These are phyloP conservation scores for Hydropsyche tenuis DNA, from an alignment of 1,140 invertebrate genomes.

Conservation along the genomic window DNA sequence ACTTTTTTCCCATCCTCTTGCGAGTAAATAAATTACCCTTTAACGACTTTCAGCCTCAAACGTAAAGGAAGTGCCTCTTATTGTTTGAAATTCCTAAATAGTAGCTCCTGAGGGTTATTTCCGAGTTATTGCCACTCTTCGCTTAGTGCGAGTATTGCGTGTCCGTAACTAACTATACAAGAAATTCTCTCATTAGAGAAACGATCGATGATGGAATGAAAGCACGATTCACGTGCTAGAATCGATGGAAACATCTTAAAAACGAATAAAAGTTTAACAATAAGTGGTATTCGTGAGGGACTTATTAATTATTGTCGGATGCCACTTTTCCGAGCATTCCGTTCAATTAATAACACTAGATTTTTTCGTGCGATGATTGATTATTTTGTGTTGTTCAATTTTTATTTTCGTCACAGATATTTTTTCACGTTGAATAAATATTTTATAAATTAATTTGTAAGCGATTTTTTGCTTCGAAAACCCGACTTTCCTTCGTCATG, in stretches of 20 bases:
- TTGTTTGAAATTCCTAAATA: constrained; percentile 18
- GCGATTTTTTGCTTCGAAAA: too few relatives aligned
- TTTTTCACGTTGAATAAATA: too few relatives aligned
- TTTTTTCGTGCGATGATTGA: too few relatives aligned
- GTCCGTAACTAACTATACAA: neutral
- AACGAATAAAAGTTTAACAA: constrained; percentile 16
- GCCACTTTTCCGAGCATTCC: too few relatives aligned
- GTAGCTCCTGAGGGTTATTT: constrained; percentile 9
- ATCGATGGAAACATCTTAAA: constrained; percentile 9
- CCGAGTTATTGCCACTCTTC: constrained; percentile 13
- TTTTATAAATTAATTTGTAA: too few relatives aligned
- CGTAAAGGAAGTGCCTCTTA: constrained; percentile 1
- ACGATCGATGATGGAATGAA: neutral
- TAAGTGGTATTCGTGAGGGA: neutral
- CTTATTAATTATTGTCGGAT: neutral
- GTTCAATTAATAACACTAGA: too few relatives aligned
- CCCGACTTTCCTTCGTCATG: too few relatives aligned
- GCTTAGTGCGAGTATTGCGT: constrained; percentile 18
- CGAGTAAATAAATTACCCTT: constrained; percentile 16
- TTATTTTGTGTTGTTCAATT: too few relatives aligned
- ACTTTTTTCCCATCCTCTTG: neutral
- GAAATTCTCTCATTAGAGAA: constrained; percentile 6
- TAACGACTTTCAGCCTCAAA: neutral
- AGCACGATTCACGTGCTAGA: neutral
- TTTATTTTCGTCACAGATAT: too few relatives aligned